Evolutionary conservation across 2,888 invertebrate species (phyloP), one percentile per base, ranked within the genome.

Genomic region (Thysanoteuthis rhombus): DNA sequence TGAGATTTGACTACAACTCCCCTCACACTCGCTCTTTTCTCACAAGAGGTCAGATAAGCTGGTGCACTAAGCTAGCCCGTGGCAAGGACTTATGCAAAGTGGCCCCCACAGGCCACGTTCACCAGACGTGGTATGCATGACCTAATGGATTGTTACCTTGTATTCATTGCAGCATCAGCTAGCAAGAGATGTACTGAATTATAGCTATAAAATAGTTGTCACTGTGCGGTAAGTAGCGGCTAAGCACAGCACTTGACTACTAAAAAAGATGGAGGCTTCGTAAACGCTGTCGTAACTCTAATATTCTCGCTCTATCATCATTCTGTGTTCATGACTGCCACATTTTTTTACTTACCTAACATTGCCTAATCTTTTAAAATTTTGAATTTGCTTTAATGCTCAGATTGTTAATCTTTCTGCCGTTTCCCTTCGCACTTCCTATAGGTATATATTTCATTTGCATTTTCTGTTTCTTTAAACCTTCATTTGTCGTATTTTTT

Each of bases 111-210:
- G 93, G 47, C n/a, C 45, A 47, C 39, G 93, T 93, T 47, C 58
- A 58, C 93, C 47, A 93, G 47, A 93, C 93, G 6, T 47, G 58
- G 45, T 93, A 93, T 32, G 38, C 52, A 93, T 93, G 93, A 93
- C 93, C 93, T 47, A 93, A 93, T 52, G 93, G 93, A 93, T 93
- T 93, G 47, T 47, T 93, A 93, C 93, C 93, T 47, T 93, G 40
- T 92, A 92, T 40, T 40, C 40, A 92, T 45, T 92, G 92, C 92
- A 92, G 92, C 92, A 92, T 92, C 92, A 92, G 42, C 92, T 42
- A 58, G 47, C 47, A 32, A 39, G 47, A 93, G 93, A 47, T 47
- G 47, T n/a, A 45, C 45, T 92, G 92, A 92, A 45, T 92, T 47
- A 93, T 52, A 47, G 45, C 58, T 39, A 92, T 93, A 58, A 93